phyloP scores from a whole-genome alignment of 30 jellyfish, hydroid and myxozoan genomes.

The Aurelia sp. region DNA sequence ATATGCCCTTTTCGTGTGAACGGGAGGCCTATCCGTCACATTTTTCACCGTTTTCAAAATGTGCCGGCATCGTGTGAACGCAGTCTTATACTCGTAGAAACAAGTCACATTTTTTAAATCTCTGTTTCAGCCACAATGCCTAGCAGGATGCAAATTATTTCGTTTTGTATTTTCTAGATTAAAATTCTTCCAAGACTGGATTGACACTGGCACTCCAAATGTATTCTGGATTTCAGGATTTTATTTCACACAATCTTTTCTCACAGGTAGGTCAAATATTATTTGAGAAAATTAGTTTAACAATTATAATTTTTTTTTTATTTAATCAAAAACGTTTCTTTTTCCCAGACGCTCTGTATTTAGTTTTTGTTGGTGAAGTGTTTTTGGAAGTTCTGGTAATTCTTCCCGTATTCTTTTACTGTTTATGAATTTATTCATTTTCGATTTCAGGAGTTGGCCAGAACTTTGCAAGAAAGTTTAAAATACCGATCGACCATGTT shows the following conservation, averaged over 20 bases:
- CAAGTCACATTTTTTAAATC: too few species aligned
- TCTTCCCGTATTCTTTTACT: background rate
- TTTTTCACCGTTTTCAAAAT: too few species aligned
- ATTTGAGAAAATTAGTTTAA: too few species aligned
- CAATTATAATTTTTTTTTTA: too few species aligned
- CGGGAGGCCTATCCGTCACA: too few species aligned
- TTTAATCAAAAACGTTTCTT: too few species aligned
- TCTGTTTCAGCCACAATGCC: background rate
- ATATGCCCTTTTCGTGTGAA: too few species aligned
- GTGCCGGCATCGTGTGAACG: too few species aligned
- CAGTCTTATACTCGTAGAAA: too few species aligned
- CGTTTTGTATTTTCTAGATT: constrained; percentile 36
- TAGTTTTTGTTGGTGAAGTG: too few species aligned
- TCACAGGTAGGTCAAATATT: constrained; percentile 73
- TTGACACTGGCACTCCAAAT: constrained; percentile 93
- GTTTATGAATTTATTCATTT: background rate
- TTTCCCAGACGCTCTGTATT: too few species aligned
- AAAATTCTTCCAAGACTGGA: constrained; percentile 92
- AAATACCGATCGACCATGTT: constrained; percentile 94
- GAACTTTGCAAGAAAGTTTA: constrained; percentile 88
- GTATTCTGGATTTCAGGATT: constrained; percentile 98
- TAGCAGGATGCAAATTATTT: background rate
- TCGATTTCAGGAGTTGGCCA: constrained; percentile 86
- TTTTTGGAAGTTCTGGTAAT: background rate
- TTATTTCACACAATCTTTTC: constrained; percentile 95